A percentile compares a stretch with the other conserved stretches of the same genome.
phyloP scores from a whole-genome alignment of 2,113 vertebrate genomes.

The Globicephala melas region DNA sequence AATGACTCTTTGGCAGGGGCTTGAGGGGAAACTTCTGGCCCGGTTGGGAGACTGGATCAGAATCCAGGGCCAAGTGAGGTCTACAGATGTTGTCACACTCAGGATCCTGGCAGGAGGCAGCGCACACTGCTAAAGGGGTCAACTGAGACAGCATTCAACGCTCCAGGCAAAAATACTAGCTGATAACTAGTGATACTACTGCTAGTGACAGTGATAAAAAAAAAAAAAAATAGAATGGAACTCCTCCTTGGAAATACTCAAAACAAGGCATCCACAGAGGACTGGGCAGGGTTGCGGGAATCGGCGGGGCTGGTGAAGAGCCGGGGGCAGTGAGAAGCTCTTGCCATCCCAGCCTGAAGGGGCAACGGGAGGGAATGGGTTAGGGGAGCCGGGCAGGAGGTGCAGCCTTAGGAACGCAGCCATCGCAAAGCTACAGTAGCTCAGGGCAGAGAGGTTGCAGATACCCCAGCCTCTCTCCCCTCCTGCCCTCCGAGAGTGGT shows the following conservation, averaged over 20 bases:
- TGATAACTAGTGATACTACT: not conserved
- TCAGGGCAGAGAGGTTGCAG: not conserved
- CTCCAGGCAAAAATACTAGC: not conserved
- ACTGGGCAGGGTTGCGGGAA: not conserved
- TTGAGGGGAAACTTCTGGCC: conserved; percentile 9
- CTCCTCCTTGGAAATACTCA: not conserved
- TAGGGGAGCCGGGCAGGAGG: not conserved
- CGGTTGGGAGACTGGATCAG: not conserved
- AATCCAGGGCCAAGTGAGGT: conserved; percentile 42
- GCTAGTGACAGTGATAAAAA: not conserved
- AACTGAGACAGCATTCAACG: not conserved
- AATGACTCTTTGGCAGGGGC: not conserved
- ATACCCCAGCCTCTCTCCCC: not conserved
- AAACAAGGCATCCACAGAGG: not conserved
- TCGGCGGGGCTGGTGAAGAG: too few relatives aligned
- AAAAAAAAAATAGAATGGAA: not conserved
- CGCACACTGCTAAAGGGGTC: not conserved
- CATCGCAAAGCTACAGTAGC: accelerated
- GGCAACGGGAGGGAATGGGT: accelerated
- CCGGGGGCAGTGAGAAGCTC: not conserved
- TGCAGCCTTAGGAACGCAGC: not conserved
- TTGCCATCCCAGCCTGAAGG: not conserved
- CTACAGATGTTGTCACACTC: not conserved
- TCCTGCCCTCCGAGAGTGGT: too few relatives aligned
- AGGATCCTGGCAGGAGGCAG: not conserved